Conservation (phyloP, 1,140 invertebrate species). For the Calliphora vicina region DNA sequence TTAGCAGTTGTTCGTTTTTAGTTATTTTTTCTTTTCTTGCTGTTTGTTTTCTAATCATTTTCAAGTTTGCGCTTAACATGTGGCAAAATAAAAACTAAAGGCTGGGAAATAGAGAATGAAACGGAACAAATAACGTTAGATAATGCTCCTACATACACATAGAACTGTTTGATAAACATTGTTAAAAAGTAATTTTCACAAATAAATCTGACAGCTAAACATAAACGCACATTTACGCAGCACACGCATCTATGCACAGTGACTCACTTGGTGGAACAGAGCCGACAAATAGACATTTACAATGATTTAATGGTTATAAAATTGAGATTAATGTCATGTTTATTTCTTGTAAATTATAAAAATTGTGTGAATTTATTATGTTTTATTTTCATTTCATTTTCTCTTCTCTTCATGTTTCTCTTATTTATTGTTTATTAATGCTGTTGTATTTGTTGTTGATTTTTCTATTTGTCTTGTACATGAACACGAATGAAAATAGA, state of each 20-base stretch:
- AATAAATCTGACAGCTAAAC: constrained; percentile 26
- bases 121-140: background rate
- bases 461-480: too few relatives aligned
- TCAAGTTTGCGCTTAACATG: background rate
- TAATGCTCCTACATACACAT: background rate
- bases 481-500: background rate
- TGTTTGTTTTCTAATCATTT: background rate
- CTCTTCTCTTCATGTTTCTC: background rate
- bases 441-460: background rate
- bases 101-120: background rate
- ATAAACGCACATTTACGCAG: background rate
- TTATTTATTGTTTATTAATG: background rate
- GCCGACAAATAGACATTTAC: background rate
- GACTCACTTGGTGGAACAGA: background rate
- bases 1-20: background rate
- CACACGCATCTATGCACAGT: background rate
- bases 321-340: constrained; percentile 33
- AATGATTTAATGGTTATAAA: constrained; percentile 31
- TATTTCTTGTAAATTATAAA: constrained; percentile 31
- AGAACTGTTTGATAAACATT: background rate
- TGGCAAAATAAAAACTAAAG: too few relatives aligned
- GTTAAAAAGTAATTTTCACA: constrained; percentile 35
- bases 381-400: background rate
- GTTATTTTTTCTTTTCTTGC: background rate
- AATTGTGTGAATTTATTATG: constrained; percentile 17